A percentile compares a stretch with the other conserved stretches of the same genome.
These are phyloP conservation scores for Podotricha telesiphe DNA, from an alignment of 2,888 invertebrate species.

Conservation along the genomic window DNA sequence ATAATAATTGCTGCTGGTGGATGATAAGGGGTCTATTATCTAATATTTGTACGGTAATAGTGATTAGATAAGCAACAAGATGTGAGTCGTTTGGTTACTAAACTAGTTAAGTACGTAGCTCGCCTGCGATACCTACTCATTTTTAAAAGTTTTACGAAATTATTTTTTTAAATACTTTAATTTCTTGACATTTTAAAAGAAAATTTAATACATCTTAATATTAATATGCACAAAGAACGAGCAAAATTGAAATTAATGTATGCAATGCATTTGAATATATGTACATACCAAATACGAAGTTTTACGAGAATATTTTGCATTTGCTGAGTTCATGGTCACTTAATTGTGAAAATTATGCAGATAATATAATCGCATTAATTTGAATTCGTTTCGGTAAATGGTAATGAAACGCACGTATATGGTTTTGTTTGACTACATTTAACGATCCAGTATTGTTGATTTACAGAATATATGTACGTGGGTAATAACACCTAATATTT, in stretches of 20 bases:
- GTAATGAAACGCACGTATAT: not conserved
- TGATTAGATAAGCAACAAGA: constrained; percentile 72
- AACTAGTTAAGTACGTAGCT: constrained; percentile 31
- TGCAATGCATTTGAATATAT: not conserved
- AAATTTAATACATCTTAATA: not conserved
- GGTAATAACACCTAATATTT: not conserved
- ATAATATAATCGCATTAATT: not conserved
- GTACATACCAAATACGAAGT: not conserved
- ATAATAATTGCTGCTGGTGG: constrained; percentile 80
- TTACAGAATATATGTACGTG: not conserved
- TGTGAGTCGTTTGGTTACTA: constrained; percentile 57
- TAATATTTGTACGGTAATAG: constrained; percentile 72
- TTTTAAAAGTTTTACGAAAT: not conserved
- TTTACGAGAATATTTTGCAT: constrained; percentile 8
- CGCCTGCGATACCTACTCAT: not conserved
- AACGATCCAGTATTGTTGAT: not conserved
- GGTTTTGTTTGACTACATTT: not conserved
- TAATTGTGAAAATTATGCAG: constrained; percentile 12
- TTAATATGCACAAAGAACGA: not conserved
- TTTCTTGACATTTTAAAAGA: not conserved
- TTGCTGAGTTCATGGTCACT: constrained; percentile 10
- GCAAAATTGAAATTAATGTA: not conserved
- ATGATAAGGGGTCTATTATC: constrained; percentile 72
- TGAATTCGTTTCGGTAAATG: constrained; percentile 1
- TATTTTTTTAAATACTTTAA: no score